Base-by-base conservation (phyloP, 2,113 vertebrate species). In the Pardalotus punctatus region DNA sequence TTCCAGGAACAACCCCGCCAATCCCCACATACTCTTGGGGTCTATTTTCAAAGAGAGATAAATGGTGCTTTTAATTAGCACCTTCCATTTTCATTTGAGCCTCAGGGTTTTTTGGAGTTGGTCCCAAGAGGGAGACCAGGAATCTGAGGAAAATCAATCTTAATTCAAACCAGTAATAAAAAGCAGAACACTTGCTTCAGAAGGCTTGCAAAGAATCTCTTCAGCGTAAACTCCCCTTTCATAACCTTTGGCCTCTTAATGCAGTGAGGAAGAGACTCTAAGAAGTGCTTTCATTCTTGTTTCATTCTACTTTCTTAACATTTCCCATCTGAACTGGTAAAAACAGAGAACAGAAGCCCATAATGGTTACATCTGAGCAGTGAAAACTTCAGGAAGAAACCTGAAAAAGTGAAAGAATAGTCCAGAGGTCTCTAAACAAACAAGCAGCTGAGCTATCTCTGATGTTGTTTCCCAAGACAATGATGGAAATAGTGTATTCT, bases 111-210 rank as follows among this genome's bases (percentile, higher is more conserved):
- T 40, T 96, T 90, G 91, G 97, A 95, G 91, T 56, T 73, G 35
- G 82, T 93, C 94, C 84, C 89, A 80, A 60, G 93, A 76, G 96
- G 48, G 28, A 93, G 53, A 90, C 60, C 35, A 81, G 65, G 88
- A 97, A 96, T 97, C 91, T 92, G 81, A 79, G 84, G 86, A 96
- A 97, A 97, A 98, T 98, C 98, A 96, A 98, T 98, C 96, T 98
- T 97, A 95, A 98, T 98, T 97, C 96, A 96, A 96, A 86, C 74
- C 90, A 95, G 95, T 96, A 96, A 98, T 97, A 98, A 97, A 94
- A 97, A 97, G 92, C 94, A 96, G 95, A 96, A 96, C 80, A 81
- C 72, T 94, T 94, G 69, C 73, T 96, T 96, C 87, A 81, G 91
- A 96, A 57, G 70, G 87, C 95, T 96, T 81, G 80, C 90, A 85